Conservation (phyloP, 2,797 vertebrate species). For the Spondyliosoma cantharus region DNA sequence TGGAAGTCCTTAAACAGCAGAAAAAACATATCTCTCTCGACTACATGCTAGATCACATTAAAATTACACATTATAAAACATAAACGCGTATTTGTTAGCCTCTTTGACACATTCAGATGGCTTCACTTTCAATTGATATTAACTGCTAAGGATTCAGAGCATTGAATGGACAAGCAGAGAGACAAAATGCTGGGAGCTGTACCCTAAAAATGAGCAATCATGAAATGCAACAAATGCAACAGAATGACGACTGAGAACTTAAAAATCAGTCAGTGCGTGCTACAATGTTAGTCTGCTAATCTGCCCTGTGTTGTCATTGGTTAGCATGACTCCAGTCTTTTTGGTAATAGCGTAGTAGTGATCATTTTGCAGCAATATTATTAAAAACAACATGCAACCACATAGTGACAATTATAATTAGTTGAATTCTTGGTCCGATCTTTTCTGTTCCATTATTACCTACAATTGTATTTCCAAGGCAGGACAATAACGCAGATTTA, state of each 20-base stretch:
- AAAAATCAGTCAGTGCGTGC: slow-evolving; percentile 17
- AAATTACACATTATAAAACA: not conserved
- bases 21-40: not conserved
- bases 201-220: not conserved
- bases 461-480: not conserved
- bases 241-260: slow-evolving; percentile 5
- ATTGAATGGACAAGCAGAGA: not conserved
- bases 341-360: not conserved
- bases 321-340: slow-evolving; percentile 14
- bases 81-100: not conserved
- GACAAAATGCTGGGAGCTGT: not conserved
- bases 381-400: not conserved
- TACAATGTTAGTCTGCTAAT: slow-evolving; percentile 32
- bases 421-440: not conserved
- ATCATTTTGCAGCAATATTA: not conserved
- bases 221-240: not conserved
- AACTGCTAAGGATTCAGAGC: not conserved
- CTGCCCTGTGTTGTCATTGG: slow-evolving; percentile 35
- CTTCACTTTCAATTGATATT: not conserved
- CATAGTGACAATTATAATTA: not conserved
- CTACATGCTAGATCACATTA: not conserved
- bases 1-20: not conserved
- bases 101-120: not conserved
- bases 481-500: slow-evolving; percentile 14
- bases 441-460: not conserved